A percentile compares a stretch with the other conserved stretches of the same genome.
Evolutionary conservation across 2,888 invertebrate species (phyloP).

Genomic region (Byasa hedistus): DNA sequence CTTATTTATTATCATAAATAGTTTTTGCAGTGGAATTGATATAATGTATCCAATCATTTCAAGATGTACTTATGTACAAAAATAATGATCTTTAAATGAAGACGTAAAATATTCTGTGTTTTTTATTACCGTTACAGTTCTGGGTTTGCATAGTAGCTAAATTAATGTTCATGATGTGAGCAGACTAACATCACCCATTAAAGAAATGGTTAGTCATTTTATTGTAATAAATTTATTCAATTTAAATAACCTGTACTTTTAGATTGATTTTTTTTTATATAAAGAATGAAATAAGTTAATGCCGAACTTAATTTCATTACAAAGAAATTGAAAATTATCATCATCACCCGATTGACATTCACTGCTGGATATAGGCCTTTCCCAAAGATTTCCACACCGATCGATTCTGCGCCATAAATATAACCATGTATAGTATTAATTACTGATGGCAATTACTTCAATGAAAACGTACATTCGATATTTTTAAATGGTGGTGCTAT

Average conservation of each 20-base stretch:
- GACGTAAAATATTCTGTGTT: not conserved
- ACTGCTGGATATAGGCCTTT: too few relatives aligned
- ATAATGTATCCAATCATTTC: not conserved
- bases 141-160: not conserved
- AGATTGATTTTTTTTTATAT: too few relatives aligned
- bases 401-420: too few relatives aligned
- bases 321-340: too few relatives aligned
- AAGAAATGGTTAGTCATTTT: not conserved
- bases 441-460: not conserved
- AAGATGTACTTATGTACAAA: not conserved
- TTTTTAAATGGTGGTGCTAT: not conserved
- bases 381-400: too few relatives aligned
- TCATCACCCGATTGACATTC: too few relatives aligned
- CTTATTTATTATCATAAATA: conserved; percentile 10
- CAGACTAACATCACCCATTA: not conserved
- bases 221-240: not conserved
- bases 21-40: not conserved
- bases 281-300: too few relatives aligned
- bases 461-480: not conserved
- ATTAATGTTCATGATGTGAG: not conserved
- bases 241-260: too few relatives aligned
- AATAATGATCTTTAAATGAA: too few relatives aligned
- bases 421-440: not conserved
- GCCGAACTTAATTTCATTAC: too few relatives aligned
- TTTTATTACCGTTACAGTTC: not conserved